Conservation (phyloP, 1,140 invertebrate species). For the Dendroctonus ponderosae region DNA sequence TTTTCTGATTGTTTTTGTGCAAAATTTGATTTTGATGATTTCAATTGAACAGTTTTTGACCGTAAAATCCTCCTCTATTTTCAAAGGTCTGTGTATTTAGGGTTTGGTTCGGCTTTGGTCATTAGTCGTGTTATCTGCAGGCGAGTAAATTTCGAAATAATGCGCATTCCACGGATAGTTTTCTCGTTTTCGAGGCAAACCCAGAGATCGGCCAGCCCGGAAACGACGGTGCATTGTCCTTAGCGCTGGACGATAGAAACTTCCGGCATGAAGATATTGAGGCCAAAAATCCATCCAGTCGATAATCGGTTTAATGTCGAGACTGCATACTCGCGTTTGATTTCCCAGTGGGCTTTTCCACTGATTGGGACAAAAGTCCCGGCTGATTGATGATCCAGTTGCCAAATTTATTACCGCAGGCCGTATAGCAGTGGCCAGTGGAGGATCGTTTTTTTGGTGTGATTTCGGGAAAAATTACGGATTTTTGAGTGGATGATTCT, state of each 20-base stretch:
- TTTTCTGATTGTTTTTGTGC: too few relatives aligned
- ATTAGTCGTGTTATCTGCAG: neutral
- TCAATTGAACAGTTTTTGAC: too few relatives aligned
- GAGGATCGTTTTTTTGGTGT: too few relatives aligned
- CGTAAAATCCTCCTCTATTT: too few relatives aligned
- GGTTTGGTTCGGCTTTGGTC: too few relatives aligned
- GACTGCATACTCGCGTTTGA: constrained; percentile 1
- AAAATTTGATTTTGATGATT: too few relatives aligned
- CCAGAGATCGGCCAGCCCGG: neutral
- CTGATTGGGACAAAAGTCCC: constrained; percentile 8
- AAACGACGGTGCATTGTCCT: neutral
- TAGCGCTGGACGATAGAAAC: neutral
- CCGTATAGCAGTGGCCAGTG: too few relatives aligned
- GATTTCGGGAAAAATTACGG: too few relatives aligned
- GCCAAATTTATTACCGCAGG: constrained; percentile 3
- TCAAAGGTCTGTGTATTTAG: too few relatives aligned
- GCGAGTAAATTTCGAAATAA: constrained; percentile 1
- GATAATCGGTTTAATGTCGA: neutral
- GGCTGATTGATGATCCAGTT: constrained; percentile 14
- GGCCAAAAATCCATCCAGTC: neutral
- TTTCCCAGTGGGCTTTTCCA: constrained; percentile 4
- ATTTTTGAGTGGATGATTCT: too few relatives aligned
- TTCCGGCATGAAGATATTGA: neutral
- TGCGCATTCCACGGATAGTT: constrained; percentile 1
- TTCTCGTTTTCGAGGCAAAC: neutral